phyloP scores from a whole-genome alignment of 2,797 vertebrate genomes.

The Poecilia wingei region DNA sequence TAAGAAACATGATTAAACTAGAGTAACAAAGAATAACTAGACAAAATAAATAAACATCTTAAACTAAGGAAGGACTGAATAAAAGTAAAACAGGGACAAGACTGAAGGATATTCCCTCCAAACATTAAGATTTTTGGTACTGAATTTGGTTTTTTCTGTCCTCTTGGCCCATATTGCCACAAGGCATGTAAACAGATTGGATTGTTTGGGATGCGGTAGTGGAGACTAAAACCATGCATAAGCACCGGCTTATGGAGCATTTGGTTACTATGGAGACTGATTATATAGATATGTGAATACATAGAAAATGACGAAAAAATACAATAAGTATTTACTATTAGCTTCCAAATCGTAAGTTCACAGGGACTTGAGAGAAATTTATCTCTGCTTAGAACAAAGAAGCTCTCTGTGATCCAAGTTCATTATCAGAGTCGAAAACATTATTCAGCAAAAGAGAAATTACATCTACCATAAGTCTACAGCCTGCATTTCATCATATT shows the following conservation, averaged over 20 bases:
- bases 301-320: neutral
- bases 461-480: neutral
- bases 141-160: neutral
- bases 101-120: neutral
- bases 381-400: neutral
- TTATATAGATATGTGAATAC: neutral
- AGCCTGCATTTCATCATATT: neutral
- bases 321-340: neutral
- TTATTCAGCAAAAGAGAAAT: neutral
- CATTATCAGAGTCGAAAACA: neutral
- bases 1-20: too few species aligned
- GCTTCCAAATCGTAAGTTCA: neutral
- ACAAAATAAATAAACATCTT: too few species aligned
- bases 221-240: neutral
- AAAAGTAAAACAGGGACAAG: too few species aligned
- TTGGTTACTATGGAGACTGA: neutral
- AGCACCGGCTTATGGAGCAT: neutral
- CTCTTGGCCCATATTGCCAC: neutral
- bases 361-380: neutral
- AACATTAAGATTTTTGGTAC: neutral
- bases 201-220: neutral
- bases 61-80: too few species aligned
- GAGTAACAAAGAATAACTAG: too few species aligned
- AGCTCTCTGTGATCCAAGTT: neutral
- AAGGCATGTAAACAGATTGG: neutral